Base-by-base conservation (phyloP, 2,888 invertebrate genomes). In the Perizoma affinitatum region DNA sequence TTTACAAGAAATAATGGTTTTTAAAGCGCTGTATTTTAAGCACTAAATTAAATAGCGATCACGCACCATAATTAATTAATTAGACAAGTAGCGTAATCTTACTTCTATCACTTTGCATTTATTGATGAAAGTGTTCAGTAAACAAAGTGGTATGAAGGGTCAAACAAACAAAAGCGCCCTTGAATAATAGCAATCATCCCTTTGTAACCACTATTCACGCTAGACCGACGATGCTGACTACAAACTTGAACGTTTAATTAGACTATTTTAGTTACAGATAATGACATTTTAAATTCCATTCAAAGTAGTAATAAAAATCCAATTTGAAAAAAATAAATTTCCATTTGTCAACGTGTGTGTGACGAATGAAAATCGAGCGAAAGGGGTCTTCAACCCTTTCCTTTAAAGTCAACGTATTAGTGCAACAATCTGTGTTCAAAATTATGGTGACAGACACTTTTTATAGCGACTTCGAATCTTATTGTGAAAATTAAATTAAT, bases 281-380 rank as follows among this genome's bases (percentile, higher is more conserved):
- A 38, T 38, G 38, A 5, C 38, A 7, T 77, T 82, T 82, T 82
- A 75, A 78, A 80, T 82, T 74, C 77, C 70, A 76, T 80, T 70
- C 74, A 78, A 78, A 79, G 75, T 3, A 67, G 80, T 80, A 84
- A 89, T 90, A 89, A 87, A 89, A 88, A 80, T 81, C 83, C 85
- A 90, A 89, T 90, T 90, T 88, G 74, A 84, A 89, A n/a, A 88
- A 87, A 86, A 87, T 89, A 84, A 89, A 90, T 76, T 86, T 82
- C 84, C 81, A 87, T 88, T 88, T 87, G 87, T 81, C 88, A 80
- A 74, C 88, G 88, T 76, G 84, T 90, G 90, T 88, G 90, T 90
- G 89, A 89, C 90, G 86, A 90, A 91, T 87, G 80, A 75, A 80
- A 83, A 80, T 79, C 78, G 78, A 79, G 78, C 78, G 77, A 80